Conservation (phyloP, 1,140 invertebrate genomes). For the Odontomachus brunneus region DNA sequence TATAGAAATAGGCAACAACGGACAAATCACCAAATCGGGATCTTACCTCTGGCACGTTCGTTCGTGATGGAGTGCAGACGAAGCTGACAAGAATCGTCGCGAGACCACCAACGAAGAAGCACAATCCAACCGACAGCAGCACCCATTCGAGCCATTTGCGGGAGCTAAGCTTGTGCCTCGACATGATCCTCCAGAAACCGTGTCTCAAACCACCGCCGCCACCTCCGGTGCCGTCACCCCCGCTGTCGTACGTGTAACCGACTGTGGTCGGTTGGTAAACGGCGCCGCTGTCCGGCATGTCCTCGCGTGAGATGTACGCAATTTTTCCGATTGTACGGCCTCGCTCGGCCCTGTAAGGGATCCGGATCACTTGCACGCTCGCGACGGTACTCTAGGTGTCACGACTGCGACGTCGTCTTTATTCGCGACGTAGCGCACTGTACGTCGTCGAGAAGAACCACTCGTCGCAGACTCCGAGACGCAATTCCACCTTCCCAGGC, state of each 20-base stretch:
- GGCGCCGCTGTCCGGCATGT: constrained; percentile 83
- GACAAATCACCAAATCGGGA: neutral
- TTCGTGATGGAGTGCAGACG: constrained; percentile 66
- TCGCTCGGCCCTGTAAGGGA: too few relatives aligned
- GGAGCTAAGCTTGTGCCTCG: constrained; percentile 83
- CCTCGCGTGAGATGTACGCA: constrained; percentile 57
- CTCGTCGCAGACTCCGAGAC: too few relatives aligned
- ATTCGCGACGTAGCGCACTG: too few relatives aligned
- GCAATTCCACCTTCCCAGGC: too few relatives aligned
- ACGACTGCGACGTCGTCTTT: too few relatives aligned
- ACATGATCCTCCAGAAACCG: constrained; percentile 81
- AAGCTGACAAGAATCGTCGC: constrained; percentile 81
- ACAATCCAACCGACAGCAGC: constrained; percentile 80
- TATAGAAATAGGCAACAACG: too few relatives aligned
- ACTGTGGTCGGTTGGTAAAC: constrained; percentile 85
- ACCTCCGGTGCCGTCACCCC: constrained; percentile 75
- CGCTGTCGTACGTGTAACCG: constrained; percentile 82
- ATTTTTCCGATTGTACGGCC: constrained; percentile 6
- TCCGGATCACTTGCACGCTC: too few relatives aligned
- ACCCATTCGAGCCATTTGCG: constrained; percentile 84
- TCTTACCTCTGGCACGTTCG: constrained; percentile 56
- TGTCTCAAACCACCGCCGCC: constrained; percentile 76
- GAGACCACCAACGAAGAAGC: constrained; percentile 80
- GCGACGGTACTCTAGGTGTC: too few relatives aligned
- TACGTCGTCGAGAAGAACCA: too few relatives aligned